These are phyloP conservation scores for Mobula hypostoma DNA, from an alignment of 2,113 vertebrate genomes.

Conservation along the genomic window DNA sequence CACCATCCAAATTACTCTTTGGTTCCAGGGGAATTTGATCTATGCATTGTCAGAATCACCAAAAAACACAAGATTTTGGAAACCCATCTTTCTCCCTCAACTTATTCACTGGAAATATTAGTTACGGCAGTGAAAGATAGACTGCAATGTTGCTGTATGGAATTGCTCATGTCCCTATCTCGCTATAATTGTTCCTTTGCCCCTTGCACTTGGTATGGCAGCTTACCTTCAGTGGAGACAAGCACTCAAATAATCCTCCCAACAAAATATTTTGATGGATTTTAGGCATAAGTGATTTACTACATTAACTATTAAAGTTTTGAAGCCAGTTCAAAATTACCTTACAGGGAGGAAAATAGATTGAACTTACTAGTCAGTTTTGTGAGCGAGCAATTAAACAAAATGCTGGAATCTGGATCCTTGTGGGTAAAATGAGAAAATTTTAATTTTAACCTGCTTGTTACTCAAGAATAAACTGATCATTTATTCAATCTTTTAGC, in stretches of 20 bases:
- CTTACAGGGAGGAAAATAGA: neutral
- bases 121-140: neutral
- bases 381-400: neutral
- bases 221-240: neutral
- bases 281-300: neutral
- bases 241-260: neutral
- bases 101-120: neutral
- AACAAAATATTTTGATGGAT: neutral
- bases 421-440: neutral
- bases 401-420: neutral
- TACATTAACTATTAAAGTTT: neutral
- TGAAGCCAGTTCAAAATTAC: conserved; percentile 7
- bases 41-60: too few relatives aligned
- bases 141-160: neutral
- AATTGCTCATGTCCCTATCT: neutral
- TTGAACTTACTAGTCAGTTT: neutral
- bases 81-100: neutral
- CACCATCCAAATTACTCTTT: too few relatives aligned
- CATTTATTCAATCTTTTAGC: neutral
- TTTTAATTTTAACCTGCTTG: neutral
- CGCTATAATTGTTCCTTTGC: neutral
- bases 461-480: neutral
- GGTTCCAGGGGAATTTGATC: too few relatives aligned
- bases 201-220: too few relatives aligned
- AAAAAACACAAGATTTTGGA: too few relatives aligned